phyloP scores from a whole-genome alignment of 2,888 invertebrate species.

The Heliconius ethilla region DNA sequence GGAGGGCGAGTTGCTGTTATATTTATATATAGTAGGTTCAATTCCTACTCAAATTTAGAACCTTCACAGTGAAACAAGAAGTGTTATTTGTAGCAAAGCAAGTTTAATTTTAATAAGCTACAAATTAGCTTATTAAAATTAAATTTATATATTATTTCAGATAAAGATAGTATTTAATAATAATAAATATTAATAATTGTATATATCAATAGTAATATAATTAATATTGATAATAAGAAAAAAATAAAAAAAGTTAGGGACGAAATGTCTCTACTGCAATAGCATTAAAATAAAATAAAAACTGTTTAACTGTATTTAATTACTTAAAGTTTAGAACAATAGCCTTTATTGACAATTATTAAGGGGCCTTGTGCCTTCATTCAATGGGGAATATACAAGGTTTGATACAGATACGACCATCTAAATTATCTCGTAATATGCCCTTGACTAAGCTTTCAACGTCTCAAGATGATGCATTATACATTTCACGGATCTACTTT shows the following conservation, averaged over 20 bases:
- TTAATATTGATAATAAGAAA: too few relatives aligned
- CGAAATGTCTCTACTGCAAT: too few relatives aligned
- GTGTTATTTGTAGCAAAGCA: neutral
- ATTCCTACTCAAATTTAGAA: neutral
- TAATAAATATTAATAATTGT: too few relatives aligned
- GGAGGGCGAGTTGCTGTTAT: neutral
- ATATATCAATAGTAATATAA: too few relatives aligned
- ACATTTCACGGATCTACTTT: neutral
- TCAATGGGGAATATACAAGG: neutral
- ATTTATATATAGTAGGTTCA: neutral
- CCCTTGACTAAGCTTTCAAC: constrained; percentile 1
- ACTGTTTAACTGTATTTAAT: neutral
- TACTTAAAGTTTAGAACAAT: neutral
- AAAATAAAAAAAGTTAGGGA: too few relatives aligned
- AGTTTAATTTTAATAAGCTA: too few relatives aligned
- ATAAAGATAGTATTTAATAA: too few relatives aligned
- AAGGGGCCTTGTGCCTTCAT: neutral
- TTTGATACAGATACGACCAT: neutral
- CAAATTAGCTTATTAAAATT: too few relatives aligned
- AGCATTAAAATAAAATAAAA: too few relatives aligned
- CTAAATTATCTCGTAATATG: constrained; percentile 14
- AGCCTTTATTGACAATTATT: neutral
- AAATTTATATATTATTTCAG: too few relatives aligned
- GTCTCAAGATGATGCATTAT: constrained; percentile 10
- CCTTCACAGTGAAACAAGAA: neutral